These are phyloP conservation scores for Solea senegalensis DNA, from an alignment of 2,113 vertebrate species.

Conservation along the genomic window DNA sequence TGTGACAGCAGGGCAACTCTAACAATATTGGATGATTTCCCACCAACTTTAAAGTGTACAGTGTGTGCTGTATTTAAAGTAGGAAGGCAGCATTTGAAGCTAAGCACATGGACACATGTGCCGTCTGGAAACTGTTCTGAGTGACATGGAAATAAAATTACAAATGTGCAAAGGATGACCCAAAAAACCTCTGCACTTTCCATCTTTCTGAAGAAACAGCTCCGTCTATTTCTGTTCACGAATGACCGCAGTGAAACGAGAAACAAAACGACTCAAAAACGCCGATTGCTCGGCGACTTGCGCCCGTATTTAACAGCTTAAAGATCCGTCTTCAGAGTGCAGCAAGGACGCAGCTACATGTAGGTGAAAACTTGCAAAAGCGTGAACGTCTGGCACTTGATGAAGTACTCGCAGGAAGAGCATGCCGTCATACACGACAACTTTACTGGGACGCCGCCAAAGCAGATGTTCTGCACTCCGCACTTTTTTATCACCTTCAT, in stretches of 20 bases:
- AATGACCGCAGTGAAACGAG: background rate
- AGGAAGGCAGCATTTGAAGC: slow-evolving; percentile 17
- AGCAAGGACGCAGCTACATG: background rate
- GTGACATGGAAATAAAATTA: slow-evolving; percentile 46
- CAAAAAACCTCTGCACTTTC: slow-evolving; percentile 28
- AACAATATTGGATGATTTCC: slow-evolving; percentile 12
- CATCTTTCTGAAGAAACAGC: slow-evolving; percentile 15
- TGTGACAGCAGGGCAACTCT: slow-evolving; percentile 58
- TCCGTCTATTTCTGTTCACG: slow-evolving; percentile 25
- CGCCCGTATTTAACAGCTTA: slow-evolving; percentile 1
- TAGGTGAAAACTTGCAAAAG: slow-evolving; percentile 1
- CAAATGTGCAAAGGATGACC: slow-evolving; percentile 26
- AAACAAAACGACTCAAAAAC: background rate
- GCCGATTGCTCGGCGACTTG: background rate
- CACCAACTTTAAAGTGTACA: slow-evolving; percentile 38
- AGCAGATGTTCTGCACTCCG: background rate
- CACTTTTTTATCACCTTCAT: slow-evolving; percentile 2
- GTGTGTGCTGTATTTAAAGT: slow-evolving; percentile 13
- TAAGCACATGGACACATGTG: slow-evolving; percentile 49
- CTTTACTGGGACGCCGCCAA: background rate
- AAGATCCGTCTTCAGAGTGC: background rate
- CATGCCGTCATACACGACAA: background rate
- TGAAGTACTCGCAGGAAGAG: background rate
- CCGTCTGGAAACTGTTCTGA: slow-evolving; percentile 63
- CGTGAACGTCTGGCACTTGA: background rate